Percentiles rank a stretch among this genome's conserved stretches.
Conservation (phyloP, 2,888 invertebrate genomes). For the Uropetala carovei region DNA sequence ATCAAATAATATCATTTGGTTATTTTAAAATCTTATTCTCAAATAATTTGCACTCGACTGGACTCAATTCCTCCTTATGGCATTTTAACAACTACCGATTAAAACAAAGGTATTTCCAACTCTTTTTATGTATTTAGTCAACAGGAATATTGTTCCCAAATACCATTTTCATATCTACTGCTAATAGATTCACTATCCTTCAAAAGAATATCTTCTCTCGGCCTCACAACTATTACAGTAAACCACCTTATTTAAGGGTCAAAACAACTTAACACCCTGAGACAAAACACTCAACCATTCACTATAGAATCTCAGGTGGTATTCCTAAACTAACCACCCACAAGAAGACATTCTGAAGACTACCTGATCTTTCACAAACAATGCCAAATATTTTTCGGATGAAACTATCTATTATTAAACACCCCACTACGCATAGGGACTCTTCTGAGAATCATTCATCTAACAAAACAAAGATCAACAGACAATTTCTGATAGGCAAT, state of each 20-base stretch:
- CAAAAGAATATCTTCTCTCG: slow-evolving; percentile 15
- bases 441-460: background rate
- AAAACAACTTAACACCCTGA: slow-evolving; percentile 20
- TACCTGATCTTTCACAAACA: background rate
- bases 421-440: background rate
- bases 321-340: background rate
- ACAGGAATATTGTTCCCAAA: slow-evolving; percentile 55
- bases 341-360: background rate
- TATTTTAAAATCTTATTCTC: slow-evolving; percentile 1
- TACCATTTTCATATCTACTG: slow-evolving; percentile 55
- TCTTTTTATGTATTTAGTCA: background rate
- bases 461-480: background rate
- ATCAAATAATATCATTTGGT: slow-evolving; percentile 1
- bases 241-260: background rate
- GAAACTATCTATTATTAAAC: background rate
- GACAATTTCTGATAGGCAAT: background rate
- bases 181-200: slow-evolving; percentile 22
- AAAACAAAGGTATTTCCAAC: background rate
- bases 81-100: background rate
- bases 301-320: slow-evolving; percentile 23
- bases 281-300: slow-evolving; percentile 35
- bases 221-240: background rate
- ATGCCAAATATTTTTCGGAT: slow-evolving; percentile 13
- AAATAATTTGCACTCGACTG: background rate
- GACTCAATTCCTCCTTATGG: background rate